Evolutionary conservation across 2,113 vertebrate species (phyloP).

Genomic region (Rhodinocichla rosea): DNA sequence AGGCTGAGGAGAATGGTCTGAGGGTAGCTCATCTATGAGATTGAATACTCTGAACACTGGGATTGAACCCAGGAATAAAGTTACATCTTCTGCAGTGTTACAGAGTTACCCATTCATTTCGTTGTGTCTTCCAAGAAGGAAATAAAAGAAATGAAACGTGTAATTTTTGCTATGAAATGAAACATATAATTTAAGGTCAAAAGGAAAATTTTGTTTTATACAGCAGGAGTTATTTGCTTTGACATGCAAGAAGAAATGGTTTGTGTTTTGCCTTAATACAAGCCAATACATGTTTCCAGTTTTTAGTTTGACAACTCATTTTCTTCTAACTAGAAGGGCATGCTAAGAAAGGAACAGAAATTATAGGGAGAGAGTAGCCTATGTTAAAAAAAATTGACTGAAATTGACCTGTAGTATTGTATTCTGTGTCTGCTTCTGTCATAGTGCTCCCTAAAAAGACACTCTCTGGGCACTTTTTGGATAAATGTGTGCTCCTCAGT

Average conservation of each 20-base stretch:
- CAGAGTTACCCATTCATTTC: not conserved
- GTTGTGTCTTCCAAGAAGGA: not conserved
- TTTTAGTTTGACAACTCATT: not conserved
- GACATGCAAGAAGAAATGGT: not conserved
- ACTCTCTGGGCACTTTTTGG: not conserved
- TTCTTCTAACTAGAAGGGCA: not conserved
- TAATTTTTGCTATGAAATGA: not conserved
- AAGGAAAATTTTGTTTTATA: not conserved
- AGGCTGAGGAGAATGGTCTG: not conserved
- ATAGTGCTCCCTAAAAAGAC: not conserved
- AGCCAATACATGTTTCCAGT: not conserved
- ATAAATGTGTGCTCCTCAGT: not conserved
- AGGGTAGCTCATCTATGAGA: not conserved
- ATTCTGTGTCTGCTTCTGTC: not conserved
- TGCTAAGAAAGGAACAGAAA: slow-evolving; percentile 20
- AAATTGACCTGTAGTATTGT: not conserved
- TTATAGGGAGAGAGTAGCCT: not conserved
- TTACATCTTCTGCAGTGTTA: not conserved
- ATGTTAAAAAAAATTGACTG: not conserved
- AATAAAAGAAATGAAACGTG: not conserved
- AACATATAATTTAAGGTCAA: not conserved
- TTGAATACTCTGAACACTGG: not conserved
- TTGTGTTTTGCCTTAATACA: not conserved
- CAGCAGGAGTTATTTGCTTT: not conserved
- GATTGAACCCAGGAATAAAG: not conserved